A percentile compares a stretch with the other conserved stretches of the same genome.
Conservation (phyloP, 2,113 vertebrate species). For the Ctenomys sociabilis region DNA sequence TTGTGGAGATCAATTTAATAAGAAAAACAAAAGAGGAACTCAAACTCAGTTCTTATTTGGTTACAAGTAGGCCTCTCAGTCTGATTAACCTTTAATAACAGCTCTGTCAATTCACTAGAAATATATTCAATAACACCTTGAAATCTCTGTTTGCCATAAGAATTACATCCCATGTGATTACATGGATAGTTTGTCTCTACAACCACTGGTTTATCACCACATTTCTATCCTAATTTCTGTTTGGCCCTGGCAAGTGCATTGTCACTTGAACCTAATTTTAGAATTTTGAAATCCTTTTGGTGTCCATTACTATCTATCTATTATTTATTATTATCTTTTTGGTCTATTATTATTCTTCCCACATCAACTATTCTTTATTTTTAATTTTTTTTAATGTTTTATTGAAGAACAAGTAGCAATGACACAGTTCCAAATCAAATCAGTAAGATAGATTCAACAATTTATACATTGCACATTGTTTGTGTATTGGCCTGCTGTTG, state of each 20-base stretch:
- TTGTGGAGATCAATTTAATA: slow-evolving; percentile 45
- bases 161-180: not conserved
- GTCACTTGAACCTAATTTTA: slow-evolving; percentile 28
- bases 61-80: not conserved
- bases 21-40: slow-evolving; percentile 39
- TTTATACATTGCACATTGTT: too few species aligned
- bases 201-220: not conserved
- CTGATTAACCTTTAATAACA: slow-evolving; percentile 26
- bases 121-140: not conserved
- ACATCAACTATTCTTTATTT: slow-evolving; percentile 31
- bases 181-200: not conserved
- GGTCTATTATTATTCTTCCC: slow-evolving; percentile 8
- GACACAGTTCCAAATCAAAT: too few species aligned
- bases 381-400: too few species aligned
- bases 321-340: not conserved
- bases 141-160: not conserved
- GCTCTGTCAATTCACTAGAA: not conserved
- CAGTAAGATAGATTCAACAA: too few species aligned
- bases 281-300: slow-evolving; percentile 56
- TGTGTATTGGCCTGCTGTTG: too few species aligned
- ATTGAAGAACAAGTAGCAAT: too few species aligned
- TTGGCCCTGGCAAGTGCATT: slow-evolving; percentile 31
- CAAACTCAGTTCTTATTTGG: slow-evolving; percentile 42
- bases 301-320: not conserved
- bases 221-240: slow-evolving; percentile 59